phyloP scores from a whole-genome alignment of 2,888 invertebrate species.

The Acrobasis repandana region DNA sequence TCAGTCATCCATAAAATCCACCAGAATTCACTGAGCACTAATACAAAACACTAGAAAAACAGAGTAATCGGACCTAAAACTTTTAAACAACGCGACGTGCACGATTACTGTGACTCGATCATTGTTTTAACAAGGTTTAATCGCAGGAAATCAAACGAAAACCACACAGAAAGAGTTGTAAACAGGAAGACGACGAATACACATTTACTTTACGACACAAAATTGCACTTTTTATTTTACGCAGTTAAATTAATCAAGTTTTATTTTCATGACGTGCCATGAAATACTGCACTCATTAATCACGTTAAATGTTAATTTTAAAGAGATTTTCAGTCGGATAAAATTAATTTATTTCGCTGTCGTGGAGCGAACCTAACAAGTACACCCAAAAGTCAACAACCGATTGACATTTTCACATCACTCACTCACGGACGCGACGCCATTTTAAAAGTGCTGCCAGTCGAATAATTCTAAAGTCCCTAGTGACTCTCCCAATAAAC shows the following conservation, averaged over 20 bases:
- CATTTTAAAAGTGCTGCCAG: conserved; percentile 46
- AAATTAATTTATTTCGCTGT: conserved; percentile 25
- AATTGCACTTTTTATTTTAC: conserved; percentile 26
- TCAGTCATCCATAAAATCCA: conserved; percentile 16
- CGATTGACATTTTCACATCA: conserved; percentile 57
- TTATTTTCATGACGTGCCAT: neutral
- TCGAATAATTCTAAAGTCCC: neutral
- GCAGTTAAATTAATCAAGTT: neutral
- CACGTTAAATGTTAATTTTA: conserved; percentile 27
- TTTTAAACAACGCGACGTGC: conserved; percentile 25
- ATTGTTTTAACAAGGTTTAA: conserved; percentile 23
- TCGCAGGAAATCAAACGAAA: conserved; percentile 39
- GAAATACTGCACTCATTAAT: conserved; percentile 9
- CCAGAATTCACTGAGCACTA: neutral
- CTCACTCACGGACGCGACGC: conserved; percentile 48
- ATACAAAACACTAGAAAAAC: neutral
- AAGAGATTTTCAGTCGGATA: conserved; percentile 36
- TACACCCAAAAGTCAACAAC: conserved; percentile 71
- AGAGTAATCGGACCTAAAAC: neutral
- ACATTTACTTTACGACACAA: conserved; percentile 14
- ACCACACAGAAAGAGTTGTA: conserved; percentile 42
- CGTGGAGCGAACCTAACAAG: conserved; percentile 35
- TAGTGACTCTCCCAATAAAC: conserved; percentile 26
- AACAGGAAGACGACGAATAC: conserved; percentile 47
- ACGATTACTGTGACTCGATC: conserved; percentile 21